These are phyloP conservation scores for Dastarcus helophoroides DNA, from an alignment of 2,888 invertebrate species.

Conservation along the genomic window DNA sequence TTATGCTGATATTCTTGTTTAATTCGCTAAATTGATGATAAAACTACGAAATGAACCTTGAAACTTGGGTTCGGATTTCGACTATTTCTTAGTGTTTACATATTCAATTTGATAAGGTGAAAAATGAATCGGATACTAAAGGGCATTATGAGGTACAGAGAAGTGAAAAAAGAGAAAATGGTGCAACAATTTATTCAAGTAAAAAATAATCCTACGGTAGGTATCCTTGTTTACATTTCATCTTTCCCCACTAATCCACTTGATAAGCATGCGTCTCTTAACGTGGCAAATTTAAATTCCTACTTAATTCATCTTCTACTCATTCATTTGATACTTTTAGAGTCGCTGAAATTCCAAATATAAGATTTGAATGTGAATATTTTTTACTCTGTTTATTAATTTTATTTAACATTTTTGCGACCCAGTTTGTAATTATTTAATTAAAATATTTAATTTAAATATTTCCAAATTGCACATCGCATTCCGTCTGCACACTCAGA, in stretches of 20 bases:
- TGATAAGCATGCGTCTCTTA: neutral
- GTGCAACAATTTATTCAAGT: constrained; percentile 87
- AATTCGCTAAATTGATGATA: too few species aligned
- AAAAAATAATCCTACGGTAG: constrained; percentile 76
- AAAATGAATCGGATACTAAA: constrained; percentile 85
- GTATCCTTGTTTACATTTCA: too few species aligned
- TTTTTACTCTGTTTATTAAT: neutral
- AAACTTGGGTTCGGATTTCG: too few species aligned
- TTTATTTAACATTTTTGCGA: too few species aligned
- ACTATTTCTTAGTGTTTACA: too few species aligned
- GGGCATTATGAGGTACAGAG: constrained; percentile 83
- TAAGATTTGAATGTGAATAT: neutral
- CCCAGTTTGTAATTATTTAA: too few species aligned
- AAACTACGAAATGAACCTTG: too few species aligned
- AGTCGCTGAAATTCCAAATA: neutral
- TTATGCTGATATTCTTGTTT: too few species aligned
- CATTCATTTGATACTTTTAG: neutral
- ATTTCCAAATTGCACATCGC: too few species aligned
- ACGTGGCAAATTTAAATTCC: neutral
- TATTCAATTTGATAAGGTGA: too few species aligned
- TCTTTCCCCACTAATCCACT: too few species aligned
- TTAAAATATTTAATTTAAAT: constrained; percentile 5
- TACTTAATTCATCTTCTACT: neutral
- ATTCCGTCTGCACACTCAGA: too few species aligned
- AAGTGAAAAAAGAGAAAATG: constrained; percentile 71